Conservation (phyloP, 2,797 vertebrate genomes). For the Stomatorhinus walkeri region DNA sequence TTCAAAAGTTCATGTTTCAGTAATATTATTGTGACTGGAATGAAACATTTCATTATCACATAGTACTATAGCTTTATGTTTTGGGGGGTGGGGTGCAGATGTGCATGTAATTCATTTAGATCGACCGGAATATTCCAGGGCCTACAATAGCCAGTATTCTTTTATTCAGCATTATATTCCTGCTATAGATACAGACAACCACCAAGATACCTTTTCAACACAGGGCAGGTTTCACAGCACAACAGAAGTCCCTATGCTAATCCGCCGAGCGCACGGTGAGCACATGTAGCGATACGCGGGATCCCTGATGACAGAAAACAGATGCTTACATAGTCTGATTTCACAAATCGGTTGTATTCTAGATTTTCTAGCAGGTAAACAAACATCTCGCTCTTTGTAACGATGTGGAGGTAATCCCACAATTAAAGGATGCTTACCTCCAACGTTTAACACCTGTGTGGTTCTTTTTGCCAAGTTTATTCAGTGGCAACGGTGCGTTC, state of each 20-base stretch:
- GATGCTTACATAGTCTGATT: conserved; percentile 24
- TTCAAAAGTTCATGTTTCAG: neutral
- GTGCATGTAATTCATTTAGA: neutral
- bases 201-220: conserved; percentile 19
- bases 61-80: neutral
- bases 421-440: conserved; percentile 21
- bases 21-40: neutral
- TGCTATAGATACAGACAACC: neutral
- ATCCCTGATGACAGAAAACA: conserved; percentile 32
- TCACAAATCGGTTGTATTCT: conserved; percentile 25
- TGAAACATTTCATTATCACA: neutral
- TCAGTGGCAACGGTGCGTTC: neutral
- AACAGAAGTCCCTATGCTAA: conserved; percentile 33
- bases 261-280: conserved; percentile 16
- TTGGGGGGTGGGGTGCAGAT: neutral
- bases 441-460: conserved; percentile 13
- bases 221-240: neutral
- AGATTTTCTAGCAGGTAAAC: conserved; percentile 7
- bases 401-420: conserved; percentile 27
- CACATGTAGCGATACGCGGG: conserved; percentile 22
- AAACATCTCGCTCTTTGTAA: conserved; percentile 13
- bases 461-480: conserved; percentile 8
- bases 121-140: neutral
- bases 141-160: neutral
- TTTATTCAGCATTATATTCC: neutral